Evolutionary conservation across 1,140 invertebrate species (phyloP).

Genomic region (Drosophila oshimai): DNA sequence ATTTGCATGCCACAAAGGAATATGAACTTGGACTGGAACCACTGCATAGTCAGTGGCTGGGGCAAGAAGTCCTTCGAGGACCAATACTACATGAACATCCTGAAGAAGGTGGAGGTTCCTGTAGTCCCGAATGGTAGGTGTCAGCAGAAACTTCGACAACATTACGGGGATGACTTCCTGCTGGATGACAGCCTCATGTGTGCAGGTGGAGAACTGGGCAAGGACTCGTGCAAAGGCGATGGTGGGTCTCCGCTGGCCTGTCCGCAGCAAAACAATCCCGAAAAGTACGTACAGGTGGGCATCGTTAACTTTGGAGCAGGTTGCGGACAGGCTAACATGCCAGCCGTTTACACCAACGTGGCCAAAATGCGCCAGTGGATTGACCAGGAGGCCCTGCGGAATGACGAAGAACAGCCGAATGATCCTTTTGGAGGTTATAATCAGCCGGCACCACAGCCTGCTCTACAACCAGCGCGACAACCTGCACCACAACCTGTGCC

Average conservation of each 20-base stretch:
- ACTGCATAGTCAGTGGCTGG: slow-evolving; percentile 92
- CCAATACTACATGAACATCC: slow-evolving; percentile 85
- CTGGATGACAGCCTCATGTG: slow-evolving; percentile 84
- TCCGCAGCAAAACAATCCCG: slow-evolving; percentile 82
- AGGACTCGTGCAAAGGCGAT: slow-evolving; percentile 88
- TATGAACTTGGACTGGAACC: slow-evolving; percentile 77
- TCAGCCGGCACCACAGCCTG: too few species aligned
- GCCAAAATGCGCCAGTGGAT: slow-evolving; percentile 82
- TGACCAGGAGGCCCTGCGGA: too few species aligned
- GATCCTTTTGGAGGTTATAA: too few species aligned
- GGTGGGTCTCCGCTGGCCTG: slow-evolving; percentile 89
- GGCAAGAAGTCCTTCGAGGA: slow-evolving; percentile 88
- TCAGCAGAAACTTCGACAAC: slow-evolving; percentile 63
- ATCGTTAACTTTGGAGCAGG: slow-evolving; percentile 88
- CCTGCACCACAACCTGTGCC: too few species aligned
- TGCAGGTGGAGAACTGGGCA: slow-evolving; percentile 87
- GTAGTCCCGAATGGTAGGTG: slow-evolving; percentile 83
- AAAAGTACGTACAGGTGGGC: slow-evolving; percentile 85
- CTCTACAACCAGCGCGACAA: too few species aligned
- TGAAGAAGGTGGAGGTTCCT: slow-evolving; percentile 85
- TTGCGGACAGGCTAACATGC: slow-evolving; percentile 85
- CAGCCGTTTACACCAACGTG: slow-evolving; percentile 90
- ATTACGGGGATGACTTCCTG: slow-evolving; percentile 58
- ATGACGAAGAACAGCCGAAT: too few species aligned
- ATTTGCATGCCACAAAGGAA: slow-evolving; percentile 84